Base-by-base conservation (phyloP, 1,140 invertebrate species). In the Scaptomyza hsui region DNA sequence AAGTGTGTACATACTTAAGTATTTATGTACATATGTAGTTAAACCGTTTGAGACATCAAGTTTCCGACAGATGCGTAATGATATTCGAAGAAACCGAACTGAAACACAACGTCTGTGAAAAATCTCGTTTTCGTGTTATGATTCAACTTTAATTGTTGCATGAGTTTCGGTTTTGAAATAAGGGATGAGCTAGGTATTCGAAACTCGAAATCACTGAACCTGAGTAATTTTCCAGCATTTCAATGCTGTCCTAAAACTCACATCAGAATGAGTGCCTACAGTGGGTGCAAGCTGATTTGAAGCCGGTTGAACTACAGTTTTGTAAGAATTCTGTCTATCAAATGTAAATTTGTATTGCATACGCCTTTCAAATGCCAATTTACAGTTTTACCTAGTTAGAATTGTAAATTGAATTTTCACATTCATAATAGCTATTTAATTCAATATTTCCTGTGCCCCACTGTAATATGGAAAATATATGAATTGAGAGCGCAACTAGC, bases 141-240 rank as follows among this genome's bases (percentile, higher is more conserved):
- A 13, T 68, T 52, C 7, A 61, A 48, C n/a, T 48, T 21, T n/a
- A 64, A 32, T 24, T 24, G 47, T 56, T 18, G 32, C 44, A 35
- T 42, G 19, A n/a, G 7, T 0, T 9, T 7, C 18, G 26, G 12
- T 26, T 63, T 44, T 18, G 1, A 16, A 55, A 44, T 29, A n/a
- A 19, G 13, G 26, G 60, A 47, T 37, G 19, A 62, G 19, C 39
- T 16, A 29, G 29, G 29, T 21, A 51, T 67, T 72, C 53, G 32
- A 67, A 67, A 59, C 62, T 67, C 62, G 32, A 48, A 65, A 59
- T 65, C 61, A 65, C 18, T 35, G 32, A 53, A 51, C 55, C 70
- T 68, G 63, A 68, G 70, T 72, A 72, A 72, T 72, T 72, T 72
- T 72, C 70, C 63, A 72, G 63, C 67, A 63, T 60, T 68, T 60